Evolutionary conservation across 2,888 invertebrate genomes (phyloP).

Genomic region (Epirrita christyi): DNA sequence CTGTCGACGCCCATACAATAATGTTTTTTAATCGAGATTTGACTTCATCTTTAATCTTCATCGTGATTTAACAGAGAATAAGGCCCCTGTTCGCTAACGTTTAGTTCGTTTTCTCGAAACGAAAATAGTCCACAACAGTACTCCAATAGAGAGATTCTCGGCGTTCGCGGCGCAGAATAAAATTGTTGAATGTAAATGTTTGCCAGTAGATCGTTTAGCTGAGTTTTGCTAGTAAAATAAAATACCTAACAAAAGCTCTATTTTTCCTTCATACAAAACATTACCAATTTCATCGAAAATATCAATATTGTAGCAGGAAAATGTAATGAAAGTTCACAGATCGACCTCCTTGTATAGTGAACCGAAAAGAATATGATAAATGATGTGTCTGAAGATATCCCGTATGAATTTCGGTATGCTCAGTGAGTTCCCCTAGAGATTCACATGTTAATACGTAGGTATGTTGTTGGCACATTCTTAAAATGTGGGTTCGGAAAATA

Average conservation of each 20-base stretch:
- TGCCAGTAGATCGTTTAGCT: neutral
- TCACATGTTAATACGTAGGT: slow-evolving; percentile 12
- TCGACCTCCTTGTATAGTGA: slow-evolving; percentile 30
- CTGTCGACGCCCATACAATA: too few species aligned
- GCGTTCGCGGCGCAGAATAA: neutral
- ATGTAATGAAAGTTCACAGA: slow-evolving; percentile 24
- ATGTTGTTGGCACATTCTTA: slow-evolving; percentile 10
- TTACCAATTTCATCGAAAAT: slow-evolving; percentile 9
- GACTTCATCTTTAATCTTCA: too few species aligned
- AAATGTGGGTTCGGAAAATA: slow-evolving; percentile 22
- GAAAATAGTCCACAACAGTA: neutral
- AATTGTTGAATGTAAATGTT: neutral
- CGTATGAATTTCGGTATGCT: slow-evolving; percentile 16
- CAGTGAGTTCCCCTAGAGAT: slow-evolving; percentile 16
- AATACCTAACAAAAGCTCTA: neutral
- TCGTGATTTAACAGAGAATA: too few species aligned
- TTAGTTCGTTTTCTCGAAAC: neutral
- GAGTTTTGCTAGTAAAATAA: neutral
- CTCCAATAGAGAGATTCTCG: neutral
- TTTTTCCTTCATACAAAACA: slow-evolving; percentile 1
- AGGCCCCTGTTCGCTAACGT: too few species aligned
- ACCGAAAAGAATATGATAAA: slow-evolving; percentile 34
- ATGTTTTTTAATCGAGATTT: too few species aligned
- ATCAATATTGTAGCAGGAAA: slow-evolving; percentile 18
- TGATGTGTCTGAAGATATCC: slow-evolving; percentile 34